Evolutionary conservation across 2,888 invertebrate species (phyloP).

Genomic region (Acanthosepion lycidas): DNA sequence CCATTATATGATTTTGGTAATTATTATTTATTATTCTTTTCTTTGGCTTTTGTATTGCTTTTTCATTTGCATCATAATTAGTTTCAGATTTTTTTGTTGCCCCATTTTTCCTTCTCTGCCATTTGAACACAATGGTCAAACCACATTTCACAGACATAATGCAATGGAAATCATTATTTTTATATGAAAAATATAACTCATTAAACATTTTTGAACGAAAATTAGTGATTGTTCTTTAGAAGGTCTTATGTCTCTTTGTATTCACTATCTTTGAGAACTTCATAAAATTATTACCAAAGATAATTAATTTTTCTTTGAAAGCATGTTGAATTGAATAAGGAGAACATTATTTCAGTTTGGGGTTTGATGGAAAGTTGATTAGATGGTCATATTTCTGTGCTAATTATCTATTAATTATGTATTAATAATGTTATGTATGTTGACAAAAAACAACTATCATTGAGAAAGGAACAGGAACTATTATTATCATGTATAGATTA

Average conservation of each 20-base stretch:
- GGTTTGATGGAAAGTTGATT: not conserved
- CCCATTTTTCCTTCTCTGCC: not conserved
- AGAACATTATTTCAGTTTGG: not conserved
- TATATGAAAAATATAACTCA: not conserved
- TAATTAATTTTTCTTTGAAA: not conserved
- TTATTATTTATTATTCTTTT: not conserved
- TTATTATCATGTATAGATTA: not conserved
- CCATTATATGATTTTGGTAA: not conserved
- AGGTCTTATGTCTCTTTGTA: not conserved
- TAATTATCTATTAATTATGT: slow-evolving; percentile 20
- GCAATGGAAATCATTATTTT: not conserved
- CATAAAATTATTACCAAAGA: not conserved
- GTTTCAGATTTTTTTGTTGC: not conserved
- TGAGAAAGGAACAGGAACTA: not conserved
- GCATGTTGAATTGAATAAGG: not conserved
- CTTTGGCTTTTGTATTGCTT: not conserved
- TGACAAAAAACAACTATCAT: not conserved
- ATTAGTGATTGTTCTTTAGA: not conserved
- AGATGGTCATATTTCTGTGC: not conserved
- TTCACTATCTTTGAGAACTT: not conserved
- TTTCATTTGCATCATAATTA: not conserved
- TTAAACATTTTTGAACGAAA: not conserved
- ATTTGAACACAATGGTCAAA: not conserved
- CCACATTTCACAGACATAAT: not conserved
- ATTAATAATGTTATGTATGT: not conserved